Base-by-base conservation (phyloP, 2,113 vertebrate genomes). In the Myrmophylax atrothorax region DNA sequence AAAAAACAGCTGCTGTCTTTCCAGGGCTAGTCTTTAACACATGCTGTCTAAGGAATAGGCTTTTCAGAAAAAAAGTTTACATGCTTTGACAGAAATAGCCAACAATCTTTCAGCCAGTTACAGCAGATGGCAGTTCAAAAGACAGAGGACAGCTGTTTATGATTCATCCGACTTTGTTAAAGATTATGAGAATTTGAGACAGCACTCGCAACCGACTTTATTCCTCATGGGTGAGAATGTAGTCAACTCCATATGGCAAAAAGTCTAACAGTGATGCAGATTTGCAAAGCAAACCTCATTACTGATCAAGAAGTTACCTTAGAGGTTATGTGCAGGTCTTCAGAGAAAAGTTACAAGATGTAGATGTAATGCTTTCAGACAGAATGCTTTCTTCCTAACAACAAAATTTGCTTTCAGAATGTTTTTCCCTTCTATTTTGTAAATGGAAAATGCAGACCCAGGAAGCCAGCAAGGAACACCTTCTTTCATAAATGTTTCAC, bases 41-140 rank as follows among this genome's bases (percentile, higher is more conserved):
- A 31, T 40, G 56, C 29, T 87, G 63, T 60, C 70, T 66, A 82
- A 87, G 77, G 49, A 96, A 85, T 5, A 80, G 40, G 33, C 18
- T 84, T 84, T 88, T 80, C 55, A 80, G 50, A 77, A 85, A 31
- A 72, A 70, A 87, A 69, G 78, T 93, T 91, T 77, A 40, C 72
- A 78, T 26, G 47, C 18, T 93, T 87, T 86, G 94, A 84, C 85
- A 84, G 85, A 96, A 96, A 95, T 90, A 93, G 60, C 55, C 55
- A 91, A 82, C 87, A 35, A 56, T 94, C 90, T 96, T 91, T 53
- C 68, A 96, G 28, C 10, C 64, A 88, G 68, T 93, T 93, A 60
- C 59, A 90, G 55, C 93, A 96, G 87, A 94, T 93, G 95, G 93
- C 63, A 80, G 78, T 92, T 96, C 90, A 96, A 95, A 94, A 94